phyloP scores from a whole-genome alignment of 2,797 vertebrate species.

The Bradypodion ventrale region DNA sequence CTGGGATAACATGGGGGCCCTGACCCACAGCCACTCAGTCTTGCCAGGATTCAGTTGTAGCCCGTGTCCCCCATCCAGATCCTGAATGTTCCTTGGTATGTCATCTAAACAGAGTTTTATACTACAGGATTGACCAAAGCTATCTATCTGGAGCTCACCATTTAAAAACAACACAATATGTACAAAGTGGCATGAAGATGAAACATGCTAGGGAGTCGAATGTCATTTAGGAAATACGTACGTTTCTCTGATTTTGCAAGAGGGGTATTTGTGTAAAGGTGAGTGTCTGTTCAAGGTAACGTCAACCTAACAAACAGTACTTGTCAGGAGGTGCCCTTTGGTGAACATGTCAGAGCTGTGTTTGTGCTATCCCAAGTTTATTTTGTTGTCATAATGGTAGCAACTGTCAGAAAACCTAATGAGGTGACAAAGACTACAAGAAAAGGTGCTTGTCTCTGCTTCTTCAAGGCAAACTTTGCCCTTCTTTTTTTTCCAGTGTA shows the following conservation, averaged over 20 bases:
- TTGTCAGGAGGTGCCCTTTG: conserved; percentile 40
- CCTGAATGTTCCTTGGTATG: not conserved
- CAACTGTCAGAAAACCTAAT: conserved; percentile 21
- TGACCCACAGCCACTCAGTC: too few relatives aligned
- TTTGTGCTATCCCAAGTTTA: conserved; percentile 22
- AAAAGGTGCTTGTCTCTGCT: conserved; percentile 44
- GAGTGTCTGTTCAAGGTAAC: not conserved
- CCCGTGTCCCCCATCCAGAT: too few relatives aligned
- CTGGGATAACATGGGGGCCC: too few relatives aligned
- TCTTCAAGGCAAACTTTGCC: conserved; percentile 38
- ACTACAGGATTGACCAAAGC: not conserved
- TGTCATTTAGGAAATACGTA: not conserved
- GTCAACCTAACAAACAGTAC: not conserved
- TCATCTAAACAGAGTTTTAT: not conserved
- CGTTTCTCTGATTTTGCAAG: not conserved
- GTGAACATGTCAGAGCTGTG: conserved; percentile 32
- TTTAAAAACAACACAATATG: not conserved
- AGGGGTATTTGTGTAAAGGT: not conserved
- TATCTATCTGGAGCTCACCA: not conserved
- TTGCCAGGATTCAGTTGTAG: too few relatives aligned
- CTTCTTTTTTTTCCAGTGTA: not conserved
- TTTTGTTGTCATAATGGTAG: conserved; percentile 44
- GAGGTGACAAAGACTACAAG: conserved; percentile 16
- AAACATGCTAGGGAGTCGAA: not conserved
- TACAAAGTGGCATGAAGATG: not conserved